Evolutionary conservation across 2,888 invertebrate species (phyloP).

Genomic region (Dimorphilus gyrociliatus): DNA sequence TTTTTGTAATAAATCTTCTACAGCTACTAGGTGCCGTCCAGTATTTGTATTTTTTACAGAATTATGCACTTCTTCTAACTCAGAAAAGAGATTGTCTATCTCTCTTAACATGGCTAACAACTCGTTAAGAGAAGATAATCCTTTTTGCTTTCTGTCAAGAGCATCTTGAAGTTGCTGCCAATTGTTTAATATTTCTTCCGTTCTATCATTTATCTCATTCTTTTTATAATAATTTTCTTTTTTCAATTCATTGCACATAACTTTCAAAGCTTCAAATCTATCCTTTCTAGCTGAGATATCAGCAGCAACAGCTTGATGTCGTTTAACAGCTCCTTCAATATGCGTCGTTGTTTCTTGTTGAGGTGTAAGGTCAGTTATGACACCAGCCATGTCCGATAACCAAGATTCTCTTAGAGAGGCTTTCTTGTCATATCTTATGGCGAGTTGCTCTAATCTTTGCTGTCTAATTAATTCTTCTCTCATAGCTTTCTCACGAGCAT

Average conservation of each 20-base stretch:
- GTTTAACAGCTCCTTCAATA: slow-evolving; percentile 91
- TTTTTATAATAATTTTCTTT: slow-evolving; percentile 78
- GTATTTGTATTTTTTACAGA: too few relatives aligned
- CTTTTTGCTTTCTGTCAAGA: slow-evolving; percentile 52
- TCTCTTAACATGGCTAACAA: slow-evolving; percentile 76
- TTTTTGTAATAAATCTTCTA: slow-evolving; percentile 82
- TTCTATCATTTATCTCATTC: slow-evolving; percentile 54
- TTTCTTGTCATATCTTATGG: slow-evolving; percentile 88
- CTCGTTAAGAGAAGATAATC: slow-evolving; percentile 51
- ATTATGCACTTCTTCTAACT: slow-evolving; percentile 65
- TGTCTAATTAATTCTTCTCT: slow-evolving; percentile 72
- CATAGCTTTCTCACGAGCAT: slow-evolving; percentile 75
- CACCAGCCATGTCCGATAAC: slow-evolving; percentile 90
- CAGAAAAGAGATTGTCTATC: slow-evolving; percentile 68
- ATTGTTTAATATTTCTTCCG: slow-evolving; percentile 60
- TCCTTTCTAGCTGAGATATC: slow-evolving; percentile 85
- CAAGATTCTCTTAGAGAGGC: slow-evolving; percentile 83
- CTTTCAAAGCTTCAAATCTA: slow-evolving; percentile 76
- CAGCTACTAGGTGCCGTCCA: slow-evolving; percentile 80
- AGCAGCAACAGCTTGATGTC: slow-evolving; percentile 92
- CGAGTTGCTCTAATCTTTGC: slow-evolving; percentile 79
- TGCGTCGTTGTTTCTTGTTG: slow-evolving; percentile 60
- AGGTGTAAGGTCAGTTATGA: slow-evolving; percentile 52
- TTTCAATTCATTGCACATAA: slow-evolving; percentile 80
- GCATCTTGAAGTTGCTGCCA: slow-evolving; percentile 72